Conservation (phyloP, 2,797 vertebrate species). For the Psittacula echo region DNA sequence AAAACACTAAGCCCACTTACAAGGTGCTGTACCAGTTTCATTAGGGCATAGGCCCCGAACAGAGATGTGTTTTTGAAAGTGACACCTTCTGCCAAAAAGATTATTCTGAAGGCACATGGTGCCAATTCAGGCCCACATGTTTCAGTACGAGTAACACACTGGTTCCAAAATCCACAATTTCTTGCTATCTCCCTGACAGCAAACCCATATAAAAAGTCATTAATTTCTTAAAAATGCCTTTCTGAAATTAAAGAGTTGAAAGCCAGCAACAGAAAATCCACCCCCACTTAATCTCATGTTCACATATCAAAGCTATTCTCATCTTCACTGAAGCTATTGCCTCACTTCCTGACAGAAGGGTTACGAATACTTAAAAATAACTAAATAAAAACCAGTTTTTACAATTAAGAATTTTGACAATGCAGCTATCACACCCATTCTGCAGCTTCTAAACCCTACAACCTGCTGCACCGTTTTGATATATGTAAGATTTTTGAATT, state of each 20-base stretch:
- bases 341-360: not conserved
- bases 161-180: not conserved
- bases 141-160: not conserved
- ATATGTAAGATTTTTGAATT: not conserved
- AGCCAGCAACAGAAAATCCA: not conserved
- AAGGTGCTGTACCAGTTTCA: conserved; percentile 27
- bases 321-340: not conserved
- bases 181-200: not conserved
- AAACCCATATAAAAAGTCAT: not conserved
- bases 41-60: not conserved
- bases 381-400: not conserved
- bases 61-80: conserved; percentile 17
- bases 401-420: not conserved
- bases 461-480: not conserved
- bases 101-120: not conserved
- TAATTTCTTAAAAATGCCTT: not conserved
- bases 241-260: not conserved
- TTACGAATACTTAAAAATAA: not conserved
- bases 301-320: not conserved
- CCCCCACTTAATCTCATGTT: not conserved
- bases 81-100: not conserved
- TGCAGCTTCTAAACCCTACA: not conserved
- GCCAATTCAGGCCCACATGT: not conserved
- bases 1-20: conserved; percentile 32
- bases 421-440: not conserved